Conservation (phyloP, 2,113 vertebrate genomes). For the Notothenia coriiceps region DNA sequence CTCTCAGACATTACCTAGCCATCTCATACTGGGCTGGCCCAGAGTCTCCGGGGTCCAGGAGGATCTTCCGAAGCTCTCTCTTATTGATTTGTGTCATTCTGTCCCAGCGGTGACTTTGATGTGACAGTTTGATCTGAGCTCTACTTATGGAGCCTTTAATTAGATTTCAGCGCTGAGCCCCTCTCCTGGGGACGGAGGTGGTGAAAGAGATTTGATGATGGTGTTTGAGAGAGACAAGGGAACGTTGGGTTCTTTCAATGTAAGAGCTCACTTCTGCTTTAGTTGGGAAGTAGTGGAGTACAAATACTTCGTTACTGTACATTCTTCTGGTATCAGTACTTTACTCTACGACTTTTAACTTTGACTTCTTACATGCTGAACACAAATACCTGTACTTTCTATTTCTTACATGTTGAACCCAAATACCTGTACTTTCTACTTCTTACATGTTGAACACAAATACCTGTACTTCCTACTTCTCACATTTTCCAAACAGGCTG, state of each 20-base stretch:
- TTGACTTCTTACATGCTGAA: too few species aligned
- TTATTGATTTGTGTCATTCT: conserved; percentile 74
- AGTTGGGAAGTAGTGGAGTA: too few species aligned
- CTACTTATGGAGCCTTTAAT: conserved; percentile 72
- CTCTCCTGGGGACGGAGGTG: conserved; percentile 61
- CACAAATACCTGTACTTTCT: too few species aligned
- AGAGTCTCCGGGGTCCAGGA: conserved; percentile 42
- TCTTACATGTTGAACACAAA: too few species aligned
- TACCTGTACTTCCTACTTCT: too few species aligned
- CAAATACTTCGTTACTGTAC: too few species aligned
- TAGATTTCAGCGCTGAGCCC: conserved; percentile 62
- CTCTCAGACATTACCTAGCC: too few species aligned
- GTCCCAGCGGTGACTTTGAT: conserved; percentile 65
- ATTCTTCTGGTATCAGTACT: too few species aligned
- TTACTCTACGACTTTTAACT: too few species aligned
- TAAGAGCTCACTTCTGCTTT: conserved; percentile 27
- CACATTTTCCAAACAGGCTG: too few species aligned
- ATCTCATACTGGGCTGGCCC: conserved; percentile 18
- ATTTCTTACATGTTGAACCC: too few species aligned
- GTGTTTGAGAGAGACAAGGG: conserved; percentile 8
- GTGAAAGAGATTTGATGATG: conserved; percentile 57
- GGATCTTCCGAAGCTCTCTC: conserved; percentile 53
- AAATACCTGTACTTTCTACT: too few species aligned
- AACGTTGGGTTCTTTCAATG: conserved; percentile 33
- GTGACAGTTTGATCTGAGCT: conserved; percentile 73